Evolutionary conservation across 2,113 vertebrate genomes (phyloP), one percentile per base, ranked within the genome.

Genomic region (Passer domesticus): DNA sequence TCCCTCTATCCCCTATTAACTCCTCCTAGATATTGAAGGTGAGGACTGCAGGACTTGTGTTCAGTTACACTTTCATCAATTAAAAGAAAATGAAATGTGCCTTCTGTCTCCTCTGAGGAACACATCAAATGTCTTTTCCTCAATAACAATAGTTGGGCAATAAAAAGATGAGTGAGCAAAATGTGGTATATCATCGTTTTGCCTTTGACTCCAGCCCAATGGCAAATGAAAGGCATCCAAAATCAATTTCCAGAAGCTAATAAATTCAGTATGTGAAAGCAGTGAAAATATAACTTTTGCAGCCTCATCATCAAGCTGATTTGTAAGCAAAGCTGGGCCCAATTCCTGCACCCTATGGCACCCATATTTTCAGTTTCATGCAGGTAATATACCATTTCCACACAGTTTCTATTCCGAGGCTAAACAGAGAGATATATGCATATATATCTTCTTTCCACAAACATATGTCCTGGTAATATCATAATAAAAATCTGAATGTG

Each of bases 161-260:
- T 95, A 96, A 97, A 85, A 96, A 97, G 78, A 96, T 93, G 96
- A 97, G 96, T 44, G 94, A 97, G 93, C 92, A 97, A 97, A 97
- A 96, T 6, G 75, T 50, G 59, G 83, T 87, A 79, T 87, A 94
- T 87, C 75, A 94, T 93, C 94, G 19, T 93, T 96, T 96, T 97
- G 91, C 90, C 96, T 94, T 83, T 95, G 88, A 97, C 87, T 97
- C 96, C 91, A 95, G 85, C 92, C 87, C 93, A 97, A 97, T 95
- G 90, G 94, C 89, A 98, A 97, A 98, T 97, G 95, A 98, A 98
- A 97, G 89, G 74, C 96, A 97, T 96, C 92, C 97, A 97, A 95
- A 97, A 97, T 97, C 91, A 97, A 96, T 97, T 97, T 93, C 95
- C 96, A 97, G 91, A 92, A 97, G 85, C 87, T 92, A 98, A 97